A percentile compares a stretch with the other conserved stretches of the same genome.
phyloP scores from a whole-genome alignment of 1,140 invertebrate species.

The Drosophila parvula region DNA sequence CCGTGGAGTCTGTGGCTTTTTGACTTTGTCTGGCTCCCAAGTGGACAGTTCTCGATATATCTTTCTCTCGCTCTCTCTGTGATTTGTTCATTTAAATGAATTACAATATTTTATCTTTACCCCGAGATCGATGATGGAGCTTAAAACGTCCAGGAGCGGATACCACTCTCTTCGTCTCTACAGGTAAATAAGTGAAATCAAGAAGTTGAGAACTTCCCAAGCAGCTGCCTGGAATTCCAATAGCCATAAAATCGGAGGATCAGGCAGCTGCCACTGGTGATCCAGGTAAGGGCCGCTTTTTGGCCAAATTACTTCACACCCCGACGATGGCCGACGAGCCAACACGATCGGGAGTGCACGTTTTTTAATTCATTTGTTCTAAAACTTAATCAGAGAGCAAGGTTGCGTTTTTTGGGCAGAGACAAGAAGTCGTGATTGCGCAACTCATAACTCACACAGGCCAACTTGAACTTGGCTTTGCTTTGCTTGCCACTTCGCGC shows the following conservation, averaged over 20 bases:
- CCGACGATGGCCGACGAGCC: constrained; percentile 3
- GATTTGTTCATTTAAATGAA: constrained; percentile 82
- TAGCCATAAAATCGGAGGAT: constrained; percentile 52
- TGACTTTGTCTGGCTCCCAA: constrained; percentile 60
- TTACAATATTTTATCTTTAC: constrained; percentile 80
- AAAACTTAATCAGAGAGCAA: constrained; percentile 76
- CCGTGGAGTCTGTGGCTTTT: constrained; percentile 34
- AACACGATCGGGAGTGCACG: constrained; percentile 57
- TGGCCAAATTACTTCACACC: constrained; percentile 70
- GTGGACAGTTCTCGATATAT: constrained; percentile 54
- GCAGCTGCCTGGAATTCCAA: constrained; percentile 58
- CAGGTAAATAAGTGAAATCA: constrained; percentile 40
- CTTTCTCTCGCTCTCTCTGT: constrained; percentile 19
- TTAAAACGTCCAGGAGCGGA: constrained; percentile 19
- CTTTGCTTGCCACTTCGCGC: constrained; percentile 45
- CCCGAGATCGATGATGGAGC: constrained; percentile 59
- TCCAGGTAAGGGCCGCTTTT: constrained; percentile 56
- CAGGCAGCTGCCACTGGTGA: constrained; percentile 29
- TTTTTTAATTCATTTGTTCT: constrained; percentile 82
- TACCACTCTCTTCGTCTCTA: neutral
- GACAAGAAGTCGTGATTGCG: constrained; percentile 82
- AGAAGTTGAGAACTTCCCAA: constrained; percentile 54
- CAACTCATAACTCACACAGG: constrained; percentile 78
- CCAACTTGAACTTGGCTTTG: constrained; percentile 62
- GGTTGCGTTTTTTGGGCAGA: constrained; percentile 41